Evolutionary conservation across 2,797 vertebrate genomes (phyloP).

Genomic region (Kryptopterus vitreolus): DNA sequence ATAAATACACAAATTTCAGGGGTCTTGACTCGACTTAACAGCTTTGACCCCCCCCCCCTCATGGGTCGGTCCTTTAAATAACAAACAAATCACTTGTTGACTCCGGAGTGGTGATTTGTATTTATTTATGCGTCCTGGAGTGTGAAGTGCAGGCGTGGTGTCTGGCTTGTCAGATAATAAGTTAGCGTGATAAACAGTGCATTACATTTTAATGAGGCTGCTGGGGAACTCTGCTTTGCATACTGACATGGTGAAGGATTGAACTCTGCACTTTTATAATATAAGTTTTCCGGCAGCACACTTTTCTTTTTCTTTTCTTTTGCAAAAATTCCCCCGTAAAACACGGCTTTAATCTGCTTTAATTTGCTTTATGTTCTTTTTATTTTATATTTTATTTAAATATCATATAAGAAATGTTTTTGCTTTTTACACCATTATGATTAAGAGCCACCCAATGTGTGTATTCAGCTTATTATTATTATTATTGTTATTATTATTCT

Average conservation of each 20-base stretch:
- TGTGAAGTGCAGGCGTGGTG: constrained; percentile 43
- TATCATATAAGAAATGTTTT: background rate
- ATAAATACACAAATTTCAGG: background rate
- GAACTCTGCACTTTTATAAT: constrained; percentile 26
- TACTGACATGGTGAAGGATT: constrained; percentile 45
- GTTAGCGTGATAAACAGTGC: constrained; percentile 51
- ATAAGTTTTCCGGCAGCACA: constrained; percentile 9
- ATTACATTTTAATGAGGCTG: constrained; percentile 59
- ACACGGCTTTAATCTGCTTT: no score
- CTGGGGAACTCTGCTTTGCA: constrained; percentile 48
- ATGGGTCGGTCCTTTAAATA: background rate
- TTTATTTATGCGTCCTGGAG: constrained; percentile 21
- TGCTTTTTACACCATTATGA: background rate
- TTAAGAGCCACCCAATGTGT: no score
- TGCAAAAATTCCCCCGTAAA: background rate
- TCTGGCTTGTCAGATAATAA: constrained; percentile 48
- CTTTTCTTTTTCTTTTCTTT: background rate
- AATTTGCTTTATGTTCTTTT: background rate
- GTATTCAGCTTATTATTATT: background rate
- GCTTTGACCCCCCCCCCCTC: constrained; percentile 13
- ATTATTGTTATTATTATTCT: background rate
- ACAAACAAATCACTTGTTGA: constrained; percentile 34
- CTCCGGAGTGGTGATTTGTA: constrained; percentile 5
- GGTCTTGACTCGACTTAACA: background rate
- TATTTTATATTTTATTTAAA: no score